Conservation (phyloP, 1,140 invertebrate species). For the Zaprionus nigranus region DNA sequence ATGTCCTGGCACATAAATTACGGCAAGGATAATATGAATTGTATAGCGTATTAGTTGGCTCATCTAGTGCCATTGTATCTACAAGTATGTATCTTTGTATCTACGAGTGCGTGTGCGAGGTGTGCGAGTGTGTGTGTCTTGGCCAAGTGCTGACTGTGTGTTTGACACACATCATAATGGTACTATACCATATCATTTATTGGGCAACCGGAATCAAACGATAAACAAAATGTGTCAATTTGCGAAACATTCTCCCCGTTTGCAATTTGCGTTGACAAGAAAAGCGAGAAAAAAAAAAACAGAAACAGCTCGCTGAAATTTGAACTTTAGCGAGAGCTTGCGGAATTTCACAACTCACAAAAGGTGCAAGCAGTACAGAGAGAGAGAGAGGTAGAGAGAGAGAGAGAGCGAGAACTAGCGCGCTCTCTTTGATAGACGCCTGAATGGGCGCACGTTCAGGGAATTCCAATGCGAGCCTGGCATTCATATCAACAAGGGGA, state of each 20-base stretch:
- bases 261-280: constrained; percentile 14
- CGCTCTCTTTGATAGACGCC: not conserved
- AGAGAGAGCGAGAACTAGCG: not conserved
- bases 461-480: constrained; percentile 45
- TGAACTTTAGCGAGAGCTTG: constrained; percentile 59
- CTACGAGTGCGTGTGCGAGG: not conserved
- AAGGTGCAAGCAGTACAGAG: constrained; percentile 19
- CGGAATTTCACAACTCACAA: constrained; percentile 57
- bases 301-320: constrained; percentile 49
- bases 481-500: constrained; percentile 53
- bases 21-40: constrained; percentile 54
- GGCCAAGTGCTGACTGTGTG: constrained; percentile 63
- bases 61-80: constrained; percentile 35
- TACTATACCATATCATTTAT: constrained; percentile 40
- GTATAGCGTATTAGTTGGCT: constrained; percentile 24
- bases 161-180: constrained; percentile 58
- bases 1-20: constrained; percentile 77
- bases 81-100: constrained; percentile 26
- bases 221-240: constrained; percentile 72
- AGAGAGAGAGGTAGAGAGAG: constrained; percentile 10
- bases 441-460: constrained; percentile 60
- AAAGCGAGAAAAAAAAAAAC: constrained; percentile 4
- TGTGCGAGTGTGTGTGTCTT: constrained; percentile 29
- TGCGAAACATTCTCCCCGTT: constrained; percentile 59
- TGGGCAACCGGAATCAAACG: constrained; percentile 68